These are phyloP conservation scores for Edolisoma coerulescens DNA, from an alignment of 2,113 vertebrate species.

Conservation along the genomic window DNA sequence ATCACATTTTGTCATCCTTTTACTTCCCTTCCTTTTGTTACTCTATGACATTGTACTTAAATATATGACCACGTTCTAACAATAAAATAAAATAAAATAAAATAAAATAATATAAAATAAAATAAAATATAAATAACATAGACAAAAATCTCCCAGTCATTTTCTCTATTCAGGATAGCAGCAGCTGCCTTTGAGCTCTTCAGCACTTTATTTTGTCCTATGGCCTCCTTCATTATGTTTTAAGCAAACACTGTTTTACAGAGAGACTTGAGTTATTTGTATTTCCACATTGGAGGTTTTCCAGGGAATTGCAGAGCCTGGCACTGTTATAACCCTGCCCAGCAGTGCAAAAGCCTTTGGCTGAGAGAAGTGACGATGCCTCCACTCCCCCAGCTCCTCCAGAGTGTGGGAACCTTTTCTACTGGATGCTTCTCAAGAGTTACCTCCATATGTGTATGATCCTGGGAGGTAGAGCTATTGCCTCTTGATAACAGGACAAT, in stretches of 20 bases:
- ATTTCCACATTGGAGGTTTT: neutral
- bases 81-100: neutral
- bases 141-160: neutral
- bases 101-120: neutral
- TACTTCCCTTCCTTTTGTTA: neutral
- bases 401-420: neutral
- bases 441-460: neutral
- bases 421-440: neutral
- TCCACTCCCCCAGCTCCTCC: neutral
- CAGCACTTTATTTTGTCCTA: neutral
- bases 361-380: neutral
- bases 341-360: neutral
- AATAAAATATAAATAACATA: neutral
- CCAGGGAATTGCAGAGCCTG: neutral
- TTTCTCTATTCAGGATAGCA: neutral
- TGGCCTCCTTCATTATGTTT: neutral
- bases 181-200: neutral
- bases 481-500: neutral
- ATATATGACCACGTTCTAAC: neutral
- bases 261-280: neutral
- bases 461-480: neutral
- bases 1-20: neutral
- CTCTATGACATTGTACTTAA: neutral
- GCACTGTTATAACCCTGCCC: neutral
- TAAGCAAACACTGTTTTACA: neutral